Evolutionary conservation across 2,113 vertebrate genomes (phyloP).

Genomic region (Pedionomus torquatus): DNA sequence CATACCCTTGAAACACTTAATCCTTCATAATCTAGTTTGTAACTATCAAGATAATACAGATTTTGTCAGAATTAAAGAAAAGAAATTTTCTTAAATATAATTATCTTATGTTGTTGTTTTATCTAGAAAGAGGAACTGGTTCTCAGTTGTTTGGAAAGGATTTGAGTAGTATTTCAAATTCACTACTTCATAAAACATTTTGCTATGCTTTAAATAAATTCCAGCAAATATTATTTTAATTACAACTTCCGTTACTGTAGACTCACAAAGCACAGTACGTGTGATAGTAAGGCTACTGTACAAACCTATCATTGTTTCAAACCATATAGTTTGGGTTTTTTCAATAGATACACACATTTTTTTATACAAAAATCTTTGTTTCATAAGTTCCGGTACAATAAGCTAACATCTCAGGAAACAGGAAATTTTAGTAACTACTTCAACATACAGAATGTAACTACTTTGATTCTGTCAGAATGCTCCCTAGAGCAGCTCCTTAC

Average conservation of each 20-base stretch:
- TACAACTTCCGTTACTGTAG: not conserved
- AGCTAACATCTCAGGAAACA: not conserved
- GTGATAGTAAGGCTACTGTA: not conserved
- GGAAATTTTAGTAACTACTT: not conserved
- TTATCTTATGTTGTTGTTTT: not conserved
- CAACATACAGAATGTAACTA: not conserved
- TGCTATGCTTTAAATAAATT: not conserved
- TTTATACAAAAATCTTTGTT: not conserved
- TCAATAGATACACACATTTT: not conserved
- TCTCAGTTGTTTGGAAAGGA: not conserved
- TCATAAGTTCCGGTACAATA: not conserved
- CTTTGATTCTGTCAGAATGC: fast-evolving
- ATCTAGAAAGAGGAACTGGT: not conserved
- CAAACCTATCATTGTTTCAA: not conserved
- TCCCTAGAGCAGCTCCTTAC: not conserved
- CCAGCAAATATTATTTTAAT: not conserved
- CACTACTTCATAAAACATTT: not conserved
- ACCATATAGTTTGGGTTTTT: not conserved
- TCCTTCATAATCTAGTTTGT: not conserved
- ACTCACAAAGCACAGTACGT: not conserved
- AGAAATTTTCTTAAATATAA: not conserved
- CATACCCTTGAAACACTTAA: not conserved
- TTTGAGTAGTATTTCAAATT: not conserved
- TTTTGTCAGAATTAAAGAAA: not conserved
- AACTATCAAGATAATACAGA: not conserved